A percentile compares a stretch with the other conserved stretches of the same genome.
phyloP scores from a whole-genome alignment of 2,888 invertebrate genomes.

The Brenthis daphne region DNA sequence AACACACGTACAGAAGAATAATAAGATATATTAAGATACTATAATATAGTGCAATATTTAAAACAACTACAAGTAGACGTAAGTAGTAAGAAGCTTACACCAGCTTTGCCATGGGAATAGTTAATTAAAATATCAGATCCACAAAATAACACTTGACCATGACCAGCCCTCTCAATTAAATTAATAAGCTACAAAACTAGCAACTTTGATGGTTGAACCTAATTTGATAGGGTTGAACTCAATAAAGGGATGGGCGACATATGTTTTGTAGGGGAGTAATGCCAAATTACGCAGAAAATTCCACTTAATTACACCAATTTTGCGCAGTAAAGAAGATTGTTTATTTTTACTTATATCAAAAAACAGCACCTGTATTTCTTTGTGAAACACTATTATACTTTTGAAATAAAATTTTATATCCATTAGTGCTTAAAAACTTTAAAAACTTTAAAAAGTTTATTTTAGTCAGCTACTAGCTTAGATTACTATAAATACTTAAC shows the following conservation, averaged over 20 bases:
- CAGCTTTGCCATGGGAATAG: constrained; percentile 2
- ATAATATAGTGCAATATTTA: no score
- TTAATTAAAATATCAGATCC: constrained; percentile 32
- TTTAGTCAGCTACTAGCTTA: no score
- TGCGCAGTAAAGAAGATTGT: constrained; percentile 8
- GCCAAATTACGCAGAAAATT: constrained; percentile 52
- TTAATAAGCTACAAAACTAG: constrained; percentile 36
- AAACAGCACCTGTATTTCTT: background rate
- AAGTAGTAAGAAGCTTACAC: no score
- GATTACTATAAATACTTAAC: no score
- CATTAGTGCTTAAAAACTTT: no score
- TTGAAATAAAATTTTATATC: no score
- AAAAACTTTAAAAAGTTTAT: no score
- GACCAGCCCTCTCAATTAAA: constrained; percentile 39
- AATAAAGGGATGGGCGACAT: constrained; percentile 35
- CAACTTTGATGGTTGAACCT: constrained; percentile 33
- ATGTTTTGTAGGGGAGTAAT: constrained; percentile 41
- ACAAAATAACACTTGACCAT: constrained; percentile 32
- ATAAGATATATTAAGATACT: no score
- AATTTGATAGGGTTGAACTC: constrained; percentile 33
- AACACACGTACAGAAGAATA: no score
- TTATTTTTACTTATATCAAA: background rate
- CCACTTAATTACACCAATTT: constrained; percentile 40
- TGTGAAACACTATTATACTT: no score
- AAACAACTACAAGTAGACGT: no score